phyloP scores from a whole-genome alignment of 2,888 invertebrate genomes.

The Trissoscelio sp. region DNA sequence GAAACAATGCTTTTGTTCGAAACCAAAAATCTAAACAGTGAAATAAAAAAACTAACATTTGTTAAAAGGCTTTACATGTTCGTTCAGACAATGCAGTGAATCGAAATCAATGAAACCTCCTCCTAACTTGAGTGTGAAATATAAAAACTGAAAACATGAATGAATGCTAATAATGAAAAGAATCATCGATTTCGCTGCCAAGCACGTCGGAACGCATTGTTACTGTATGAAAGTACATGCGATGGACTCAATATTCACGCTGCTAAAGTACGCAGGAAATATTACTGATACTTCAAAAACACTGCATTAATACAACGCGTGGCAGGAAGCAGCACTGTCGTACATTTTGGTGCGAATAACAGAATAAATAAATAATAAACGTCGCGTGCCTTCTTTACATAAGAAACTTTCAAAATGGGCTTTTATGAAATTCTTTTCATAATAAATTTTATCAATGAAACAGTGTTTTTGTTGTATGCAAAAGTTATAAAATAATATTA shows the following conservation, averaged over 20 bases:
- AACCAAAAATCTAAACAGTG: neutral
- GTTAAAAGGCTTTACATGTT: slow-evolving; percentile 8
- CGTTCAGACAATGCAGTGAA: neutral
- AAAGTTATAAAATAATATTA: too few species aligned
- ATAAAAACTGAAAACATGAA: slow-evolving; percentile 31
- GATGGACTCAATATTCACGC: slow-evolving; percentile 40
- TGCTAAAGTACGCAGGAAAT: slow-evolving; percentile 31
- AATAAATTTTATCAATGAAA: too few species aligned
- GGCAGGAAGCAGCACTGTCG: slow-evolving; percentile 19
- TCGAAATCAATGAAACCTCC: slow-evolving; percentile 3
- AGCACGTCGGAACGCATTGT: slow-evolving; percentile 29
- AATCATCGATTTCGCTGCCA: slow-evolving; percentile 21
- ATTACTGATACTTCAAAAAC: slow-evolving; percentile 42
- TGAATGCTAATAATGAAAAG: slow-evolving; percentile 26
- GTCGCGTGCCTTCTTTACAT: neutral
- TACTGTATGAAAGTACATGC: slow-evolving; percentile 16
- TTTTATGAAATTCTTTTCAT: neutral
- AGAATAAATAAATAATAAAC: slow-evolving; percentile 30
- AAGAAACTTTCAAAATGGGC: neutral
- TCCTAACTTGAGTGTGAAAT: slow-evolving; percentile 11
- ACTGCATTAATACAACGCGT: slow-evolving; percentile 27
- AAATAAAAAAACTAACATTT: neutral
- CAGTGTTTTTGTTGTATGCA: too few species aligned
- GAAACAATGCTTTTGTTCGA: neutral
- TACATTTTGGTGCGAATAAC: slow-evolving; percentile 8